Base-by-base conservation (phyloP, 1,140 invertebrate genomes). In the Parapsyche elsis region DNA sequence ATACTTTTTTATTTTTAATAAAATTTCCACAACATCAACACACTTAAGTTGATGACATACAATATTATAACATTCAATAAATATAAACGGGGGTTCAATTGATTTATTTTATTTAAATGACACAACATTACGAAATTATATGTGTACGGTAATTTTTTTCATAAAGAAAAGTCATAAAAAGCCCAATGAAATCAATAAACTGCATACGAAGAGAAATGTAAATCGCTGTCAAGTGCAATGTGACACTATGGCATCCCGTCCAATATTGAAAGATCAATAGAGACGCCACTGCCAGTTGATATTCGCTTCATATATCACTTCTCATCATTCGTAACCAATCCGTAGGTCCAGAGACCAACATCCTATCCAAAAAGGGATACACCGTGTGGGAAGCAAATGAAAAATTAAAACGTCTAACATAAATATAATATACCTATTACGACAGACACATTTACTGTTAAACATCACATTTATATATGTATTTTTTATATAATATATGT, bases 61-160 rank as follows among this genome's bases (percentile, higher is more conserved):
- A 75, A 75, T 77, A 77, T 77, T 45, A n/a, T n/a, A 77, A 77
- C 75, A 77, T 77, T 77, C 53, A 77, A 77, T 77, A 77, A 76
- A 67, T 67, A 67, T 67, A 67, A 23, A 67, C 23, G 21, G 64
- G 14, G 64, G 14, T 26, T 67, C 14, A 67, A 67, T 23, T 38
- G 30, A 38, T 67, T 53, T 67, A 12, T 67, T 67, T 24, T 67
- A 23, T 26, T 67, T 38, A 38, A 38, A 38, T 38, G 30, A 38
- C 64, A 67, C 64, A 64, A 64, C 21, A 67, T 53, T 53, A 67
- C 23, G 64, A 61, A 61, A 61, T 26, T 9, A 14, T 12, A 67
- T 26, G 26, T 24, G 10, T 38, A 38, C 30, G 7, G 30, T 4
- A 7, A 38, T 1, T 38, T 38, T 38, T 7, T 38, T 7, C 1